phyloP scores from a whole-genome alignment of 2,113 vertebrate species.

The Ageneiosus marmoratus region DNA sequence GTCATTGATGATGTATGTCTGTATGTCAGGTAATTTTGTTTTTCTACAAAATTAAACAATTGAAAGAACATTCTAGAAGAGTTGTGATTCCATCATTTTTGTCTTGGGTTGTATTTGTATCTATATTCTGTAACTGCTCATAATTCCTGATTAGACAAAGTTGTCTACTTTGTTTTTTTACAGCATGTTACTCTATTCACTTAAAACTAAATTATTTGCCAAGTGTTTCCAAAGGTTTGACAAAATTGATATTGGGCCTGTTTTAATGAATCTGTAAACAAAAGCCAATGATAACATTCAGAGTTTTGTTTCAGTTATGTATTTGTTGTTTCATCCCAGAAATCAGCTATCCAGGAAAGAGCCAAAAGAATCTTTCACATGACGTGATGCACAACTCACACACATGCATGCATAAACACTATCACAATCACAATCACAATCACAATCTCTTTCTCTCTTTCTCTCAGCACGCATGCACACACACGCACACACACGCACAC shows the following conservation, averaged over 20 bases:
- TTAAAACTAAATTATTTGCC: conserved; percentile 53
- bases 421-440: background rate
- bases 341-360: conserved; percentile 57
- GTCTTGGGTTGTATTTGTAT: too few species aligned
- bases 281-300: conserved; percentile 63
- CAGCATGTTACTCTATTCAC: conserved; percentile 50
- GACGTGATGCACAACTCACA: conserved; percentile 25
- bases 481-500: too few species aligned
- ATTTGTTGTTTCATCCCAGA: conserved; percentile 64
- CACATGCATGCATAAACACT: background rate
- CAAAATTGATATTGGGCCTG: conserved; percentile 49
- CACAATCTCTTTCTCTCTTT: too few species aligned
- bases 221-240: conserved; percentile 49
- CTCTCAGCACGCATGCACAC: too few species aligned
- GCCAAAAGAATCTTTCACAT: conserved; percentile 50
- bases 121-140: background rate
- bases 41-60: too few species aligned
- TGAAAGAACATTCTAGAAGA: too few species aligned
- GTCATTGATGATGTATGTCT: too few species aligned
- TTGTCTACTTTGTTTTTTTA: conserved; percentile 11
- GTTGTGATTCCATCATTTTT: too few species aligned
- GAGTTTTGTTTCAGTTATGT: conserved; percentile 57
- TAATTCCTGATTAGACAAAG: too few species aligned
- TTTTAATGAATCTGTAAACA: conserved; percentile 55
- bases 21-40: too few species aligned